phyloP scores from a whole-genome alignment of 2,888 invertebrate genomes.

The Eupelmus urozonus region DNA sequence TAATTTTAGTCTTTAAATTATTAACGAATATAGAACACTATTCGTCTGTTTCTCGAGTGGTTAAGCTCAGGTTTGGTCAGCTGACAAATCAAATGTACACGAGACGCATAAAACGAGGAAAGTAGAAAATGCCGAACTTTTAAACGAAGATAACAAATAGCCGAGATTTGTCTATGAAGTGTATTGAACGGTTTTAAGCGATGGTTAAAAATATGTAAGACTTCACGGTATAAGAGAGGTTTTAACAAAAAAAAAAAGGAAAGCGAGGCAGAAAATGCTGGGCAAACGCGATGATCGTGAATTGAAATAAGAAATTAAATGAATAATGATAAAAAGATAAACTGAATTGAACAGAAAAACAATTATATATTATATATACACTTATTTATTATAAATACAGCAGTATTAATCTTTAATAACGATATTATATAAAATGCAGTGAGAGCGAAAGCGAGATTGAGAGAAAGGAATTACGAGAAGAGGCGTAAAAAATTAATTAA shows the following conservation, averaged over 20 bases:
- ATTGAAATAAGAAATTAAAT: conserved; percentile 48
- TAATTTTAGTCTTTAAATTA: conserved; percentile 4
- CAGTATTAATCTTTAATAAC: conserved; percentile 72
- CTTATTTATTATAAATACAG: conserved; percentile 70
- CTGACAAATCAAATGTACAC: conserved; percentile 13
- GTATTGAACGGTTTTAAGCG: conserved; percentile 19
- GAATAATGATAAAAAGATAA: conserved; percentile 30
- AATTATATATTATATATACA: conserved; percentile 61
- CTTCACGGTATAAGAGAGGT: neutral
- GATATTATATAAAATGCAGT: conserved; percentile 58
- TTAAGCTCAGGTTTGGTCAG: conserved; percentile 26
- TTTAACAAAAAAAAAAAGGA: conserved; percentile 5
- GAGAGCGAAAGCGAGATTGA: conserved; percentile 4
- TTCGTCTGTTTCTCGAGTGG: conserved; percentile 17
- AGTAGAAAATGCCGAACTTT: neutral
- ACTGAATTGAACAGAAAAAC: conserved; percentile 48
- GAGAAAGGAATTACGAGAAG: conserved; percentile 27
- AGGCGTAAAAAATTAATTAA: conserved; percentile 64
- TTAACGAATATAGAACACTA: no score
- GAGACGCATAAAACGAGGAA: neutral
- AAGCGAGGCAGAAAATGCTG: conserved; percentile 44
- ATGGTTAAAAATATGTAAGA: neutral
- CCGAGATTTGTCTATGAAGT: conserved; percentile 1
- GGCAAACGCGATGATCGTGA: conserved; percentile 40
- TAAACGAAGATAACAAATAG: conserved; percentile 7